Conservation (phyloP, 2,113 vertebrate genomes). For the Tenebrosternarchus preto region DNA sequence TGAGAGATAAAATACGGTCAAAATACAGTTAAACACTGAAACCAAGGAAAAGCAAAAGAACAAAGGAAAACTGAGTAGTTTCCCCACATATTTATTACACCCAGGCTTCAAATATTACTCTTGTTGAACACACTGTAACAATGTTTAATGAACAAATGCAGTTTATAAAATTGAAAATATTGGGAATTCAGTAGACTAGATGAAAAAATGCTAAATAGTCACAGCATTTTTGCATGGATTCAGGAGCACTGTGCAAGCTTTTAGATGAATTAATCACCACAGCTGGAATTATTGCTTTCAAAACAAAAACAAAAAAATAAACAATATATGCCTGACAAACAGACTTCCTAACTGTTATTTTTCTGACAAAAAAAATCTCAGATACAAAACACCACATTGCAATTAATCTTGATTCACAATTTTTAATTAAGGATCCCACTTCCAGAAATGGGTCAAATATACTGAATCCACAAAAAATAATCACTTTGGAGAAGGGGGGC, state of each 20-base stretch:
- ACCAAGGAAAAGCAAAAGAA: not conserved
- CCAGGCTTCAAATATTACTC: constrained; percentile 61
- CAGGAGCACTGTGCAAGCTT: constrained; percentile 49
- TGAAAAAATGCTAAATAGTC: constrained; percentile 44
- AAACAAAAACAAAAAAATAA: constrained; percentile 33
- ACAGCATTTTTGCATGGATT: constrained; percentile 47
- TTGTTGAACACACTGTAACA: constrained; percentile 69
- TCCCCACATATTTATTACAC: constrained; percentile 61
- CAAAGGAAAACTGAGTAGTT: constrained; percentile 9
- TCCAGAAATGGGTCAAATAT: constrained; percentile 70
- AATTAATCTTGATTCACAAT: constrained; percentile 64
- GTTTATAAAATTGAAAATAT: constrained; percentile 57
- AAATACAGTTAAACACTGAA: constrained; percentile 2
- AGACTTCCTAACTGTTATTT: constrained; percentile 40
- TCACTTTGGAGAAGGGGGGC: constrained; percentile 44
- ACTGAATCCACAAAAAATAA: constrained; percentile 60
- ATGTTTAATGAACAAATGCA: constrained; percentile 58
- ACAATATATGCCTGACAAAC: constrained; percentile 64
- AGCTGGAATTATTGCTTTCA: constrained; percentile 63
- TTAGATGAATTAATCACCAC: constrained; percentile 46
- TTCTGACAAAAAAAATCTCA: constrained; percentile 60
- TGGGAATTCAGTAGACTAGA: constrained; percentile 54
- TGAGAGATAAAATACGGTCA: not conserved
- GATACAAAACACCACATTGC: constrained; percentile 71
- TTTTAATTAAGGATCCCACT: constrained; percentile 69